These are phyloP conservation scores for Uria aalge DNA, from an alignment of 2,113 vertebrate genomes.

Conservation along the genomic window DNA sequence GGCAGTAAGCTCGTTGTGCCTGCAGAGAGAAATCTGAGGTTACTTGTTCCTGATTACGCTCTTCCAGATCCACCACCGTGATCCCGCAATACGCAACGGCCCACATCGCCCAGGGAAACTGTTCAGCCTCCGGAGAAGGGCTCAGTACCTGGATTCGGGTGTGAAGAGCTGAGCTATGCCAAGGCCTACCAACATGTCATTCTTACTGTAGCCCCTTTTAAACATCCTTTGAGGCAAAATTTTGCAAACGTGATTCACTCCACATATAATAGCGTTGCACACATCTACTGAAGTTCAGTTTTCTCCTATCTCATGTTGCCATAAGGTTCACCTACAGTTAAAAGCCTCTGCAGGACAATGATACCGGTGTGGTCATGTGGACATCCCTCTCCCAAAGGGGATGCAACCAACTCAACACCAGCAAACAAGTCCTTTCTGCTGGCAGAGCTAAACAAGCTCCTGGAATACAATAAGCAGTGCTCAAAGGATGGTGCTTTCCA, in stretches of 20 bases:
- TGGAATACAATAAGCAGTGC: neutral
- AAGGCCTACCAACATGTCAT: neutral
- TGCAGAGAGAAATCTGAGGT: neutral
- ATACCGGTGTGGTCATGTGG: rapidly evolving
- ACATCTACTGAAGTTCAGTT: neutral
- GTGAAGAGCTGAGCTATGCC: neutral
- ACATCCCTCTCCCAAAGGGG: neutral
- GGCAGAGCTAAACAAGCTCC: neutral
- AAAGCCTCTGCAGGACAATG: neutral
- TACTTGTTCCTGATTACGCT: neutral
- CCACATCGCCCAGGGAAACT: neutral
- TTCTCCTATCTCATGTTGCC: neutral
- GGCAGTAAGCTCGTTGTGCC: neutral
- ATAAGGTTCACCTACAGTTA: neutral
- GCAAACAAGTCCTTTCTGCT: neutral
- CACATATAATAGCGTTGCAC: neutral
- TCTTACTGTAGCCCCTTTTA: neutral
- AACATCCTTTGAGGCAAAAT: neutral
- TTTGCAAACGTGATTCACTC: neutral
- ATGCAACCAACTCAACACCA: neutral
- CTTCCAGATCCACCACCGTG: neutral
- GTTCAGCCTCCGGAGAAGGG: neutral
- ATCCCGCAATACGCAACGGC: neutral
- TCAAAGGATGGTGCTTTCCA: neutral
- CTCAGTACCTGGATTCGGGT: neutral